Evolutionary conservation across 2,888 invertebrate genomes (phyloP), one percentile per base, ranked within the genome.

Genomic region (Acanthosepion esculentum): DNA sequence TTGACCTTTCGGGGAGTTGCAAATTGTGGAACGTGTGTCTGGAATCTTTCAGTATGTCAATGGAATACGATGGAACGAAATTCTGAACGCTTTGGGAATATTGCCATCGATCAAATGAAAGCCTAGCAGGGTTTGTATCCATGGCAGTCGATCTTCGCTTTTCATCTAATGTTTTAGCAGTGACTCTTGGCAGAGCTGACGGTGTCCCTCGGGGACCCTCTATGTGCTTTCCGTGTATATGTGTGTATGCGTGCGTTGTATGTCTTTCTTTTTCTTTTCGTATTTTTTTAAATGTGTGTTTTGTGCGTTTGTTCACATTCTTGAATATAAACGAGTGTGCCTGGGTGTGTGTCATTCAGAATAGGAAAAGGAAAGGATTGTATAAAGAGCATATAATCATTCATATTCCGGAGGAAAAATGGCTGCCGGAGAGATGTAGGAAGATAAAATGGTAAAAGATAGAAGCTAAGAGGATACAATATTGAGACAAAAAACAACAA

Each of bases 1-100:
- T 50, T 93, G 93, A 93, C 93, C 93, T 93, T 93, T 93, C n/a
- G 50, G 93, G 53, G 93, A 93, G 48, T 93, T 93, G 93, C 93
- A 93, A 93, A 93, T 93, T 93, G 93, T 93, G 53, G 93, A 93
- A 93, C 93, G 93, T 93, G 93, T 53, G 93, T 93, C 93, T 93
- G 93, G 93, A 53, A 93, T 93, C 93, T 93, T 93, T 93, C 93
- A 93, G 93, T 93, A 93, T 93, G 93, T 93, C 93, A 53, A 53
- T 93, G 93, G 93, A 93, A 93, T 93, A 93, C 93, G 93, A 93
- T 93, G 93, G 93, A 93, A 93, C 93, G 93, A 93, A 93, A 50
- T 93, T 48, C 93, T 50, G 93, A 93, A 93, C 93, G 93, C 53
- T 93, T 29, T 93, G 93, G 93, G 93, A 93, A 93, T 93, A 53